Evolutionary conservation across 2,888 invertebrate species (phyloP).

Genomic region (Drosophila sordidula): DNA sequence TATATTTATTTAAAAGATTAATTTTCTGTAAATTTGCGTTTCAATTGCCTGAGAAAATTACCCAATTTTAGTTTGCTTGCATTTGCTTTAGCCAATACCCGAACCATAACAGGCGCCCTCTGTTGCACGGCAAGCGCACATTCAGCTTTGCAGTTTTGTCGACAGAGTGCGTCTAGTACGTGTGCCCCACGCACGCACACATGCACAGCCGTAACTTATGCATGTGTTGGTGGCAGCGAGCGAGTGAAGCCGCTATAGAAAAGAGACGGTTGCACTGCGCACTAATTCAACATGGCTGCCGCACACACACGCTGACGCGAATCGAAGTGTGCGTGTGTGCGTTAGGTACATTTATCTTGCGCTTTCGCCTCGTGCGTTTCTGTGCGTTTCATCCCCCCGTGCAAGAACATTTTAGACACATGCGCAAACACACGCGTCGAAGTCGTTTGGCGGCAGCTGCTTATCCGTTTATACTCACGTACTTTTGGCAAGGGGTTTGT

Average conservation of each 20-base stretch:
- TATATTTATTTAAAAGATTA: neutral
- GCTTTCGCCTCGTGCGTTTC: neutral
- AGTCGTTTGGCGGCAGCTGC: conserved; percentile 46
- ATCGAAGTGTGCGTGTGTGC: conserved; percentile 8
- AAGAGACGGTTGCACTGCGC: conserved; percentile 31
- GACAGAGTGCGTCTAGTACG: conserved; percentile 56
- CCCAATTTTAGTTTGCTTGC: conserved; percentile 11
- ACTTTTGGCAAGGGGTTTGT: conserved; percentile 36
- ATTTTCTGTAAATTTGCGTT: neutral
- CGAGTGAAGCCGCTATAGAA: conserved; percentile 25
- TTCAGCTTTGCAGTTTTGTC: conserved; percentile 14
- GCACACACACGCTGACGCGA: conserved; percentile 5
- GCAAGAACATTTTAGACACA: conserved; percentile 29
- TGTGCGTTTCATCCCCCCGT: conserved; percentile 27
- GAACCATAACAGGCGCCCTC: conserved; percentile 64
- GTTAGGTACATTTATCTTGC: conserved; percentile 29
- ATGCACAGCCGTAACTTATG: conserved; percentile 9
- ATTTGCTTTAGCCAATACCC: conserved; percentile 37
- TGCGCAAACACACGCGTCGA: conserved; percentile 58
- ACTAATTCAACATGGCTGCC: conserved; percentile 58
- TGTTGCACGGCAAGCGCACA: conserved; percentile 23
- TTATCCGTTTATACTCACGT: conserved; percentile 15
- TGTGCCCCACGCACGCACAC: conserved; percentile 42
- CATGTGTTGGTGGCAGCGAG: conserved; percentile 30
- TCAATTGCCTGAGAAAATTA: conserved; percentile 19